A percentile compares a stretch with the other conserved stretches of the same genome.
Conservation (phyloP, 2,113 vertebrate genomes). For the Nothoprocta pentlandii region DNA sequence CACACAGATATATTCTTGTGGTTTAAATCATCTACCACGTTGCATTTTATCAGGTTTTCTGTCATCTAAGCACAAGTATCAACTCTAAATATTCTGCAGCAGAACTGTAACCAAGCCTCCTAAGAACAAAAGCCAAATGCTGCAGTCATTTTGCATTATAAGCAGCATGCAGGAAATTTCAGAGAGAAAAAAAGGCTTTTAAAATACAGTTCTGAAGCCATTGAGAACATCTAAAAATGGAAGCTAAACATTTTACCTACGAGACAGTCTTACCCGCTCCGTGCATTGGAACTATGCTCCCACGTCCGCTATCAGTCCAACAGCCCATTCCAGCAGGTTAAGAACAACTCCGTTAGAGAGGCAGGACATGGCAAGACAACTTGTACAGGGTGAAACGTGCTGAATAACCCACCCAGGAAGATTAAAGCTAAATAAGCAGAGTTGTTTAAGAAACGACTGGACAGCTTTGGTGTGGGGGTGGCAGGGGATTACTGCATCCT, state of each 20-base stretch:
- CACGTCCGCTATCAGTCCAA: background rate
- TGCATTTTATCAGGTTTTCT: background rate
- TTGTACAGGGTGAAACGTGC: fast-evolving
- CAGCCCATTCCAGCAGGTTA: background rate
- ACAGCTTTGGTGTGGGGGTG: conserved; percentile 49
- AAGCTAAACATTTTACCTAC: background rate
- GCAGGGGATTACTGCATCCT: conserved; percentile 54
- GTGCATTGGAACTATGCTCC: background rate
- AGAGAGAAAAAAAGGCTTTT: background rate
- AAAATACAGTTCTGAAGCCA: background rate
- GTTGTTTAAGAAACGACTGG: conserved; percentile 13
- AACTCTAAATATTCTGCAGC: background rate
- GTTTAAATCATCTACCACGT: background rate
- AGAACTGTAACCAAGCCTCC: fast-evolving
- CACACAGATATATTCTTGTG: background rate
- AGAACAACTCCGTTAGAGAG: background rate
- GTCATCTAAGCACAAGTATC: background rate
- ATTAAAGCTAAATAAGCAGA: conserved; percentile 25
- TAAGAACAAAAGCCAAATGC: background rate
- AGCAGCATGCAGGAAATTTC: background rate
- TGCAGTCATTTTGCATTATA: background rate
- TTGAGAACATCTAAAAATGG: background rate
- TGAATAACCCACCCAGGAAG: background rate
- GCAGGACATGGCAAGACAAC: background rate
- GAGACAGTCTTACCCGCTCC: background rate